A percentile compares a stretch with the other conserved stretches of the same genome.
These are phyloP conservation scores for Diplodus puntazzo DNA, from an alignment of 2,797 vertebrate genomes.

Conservation along the genomic window DNA sequence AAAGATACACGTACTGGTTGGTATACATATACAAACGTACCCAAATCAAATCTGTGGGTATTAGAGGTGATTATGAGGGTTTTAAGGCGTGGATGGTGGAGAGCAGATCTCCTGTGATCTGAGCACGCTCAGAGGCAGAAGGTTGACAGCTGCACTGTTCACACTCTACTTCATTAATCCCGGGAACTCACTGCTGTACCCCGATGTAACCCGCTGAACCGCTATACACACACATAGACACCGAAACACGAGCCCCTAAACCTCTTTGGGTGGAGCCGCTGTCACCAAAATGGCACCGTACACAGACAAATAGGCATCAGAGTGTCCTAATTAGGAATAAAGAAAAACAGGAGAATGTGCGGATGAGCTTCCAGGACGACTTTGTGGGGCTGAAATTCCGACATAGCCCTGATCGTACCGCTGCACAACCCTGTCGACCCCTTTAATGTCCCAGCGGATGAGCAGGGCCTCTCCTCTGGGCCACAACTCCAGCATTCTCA, in stretches of 20 bases:
- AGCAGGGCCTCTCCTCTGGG: conserved; percentile 37
- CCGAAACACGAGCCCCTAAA: conserved; percentile 43
- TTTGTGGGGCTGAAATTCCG: conserved; percentile 29
- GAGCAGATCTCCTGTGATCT: conserved; percentile 57
- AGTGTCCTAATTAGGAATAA: conserved; percentile 12
- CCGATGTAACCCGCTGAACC: conserved; percentile 19
- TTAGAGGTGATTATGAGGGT: conserved; percentile 70
- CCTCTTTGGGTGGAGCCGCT: conserved; percentile 14
- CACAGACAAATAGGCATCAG: background rate
- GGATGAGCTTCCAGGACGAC: background rate
- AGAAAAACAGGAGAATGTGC: background rate
- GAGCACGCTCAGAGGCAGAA: conserved; percentile 55
- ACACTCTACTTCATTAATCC: conserved; percentile 71
- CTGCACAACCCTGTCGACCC: conserved; percentile 14
- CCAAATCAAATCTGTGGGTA: conserved; percentile 52
- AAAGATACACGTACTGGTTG: conserved; percentile 19
- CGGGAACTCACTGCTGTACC: conserved; percentile 40
- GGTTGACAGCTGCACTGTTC: conserved; percentile 73
- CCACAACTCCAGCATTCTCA: conserved; percentile 69
- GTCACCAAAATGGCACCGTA: conserved; percentile 14
- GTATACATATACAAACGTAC: conserved; percentile 5
- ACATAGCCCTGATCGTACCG: conserved; percentile 3
- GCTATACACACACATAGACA: conserved; percentile 28
- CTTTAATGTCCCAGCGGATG: conserved; percentile 29
- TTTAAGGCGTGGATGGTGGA: conserved; percentile 60